Evolutionary conservation across 2,797 vertebrate genomes (phyloP).

Genomic region (Chelidonichthys spinosus): DNA sequence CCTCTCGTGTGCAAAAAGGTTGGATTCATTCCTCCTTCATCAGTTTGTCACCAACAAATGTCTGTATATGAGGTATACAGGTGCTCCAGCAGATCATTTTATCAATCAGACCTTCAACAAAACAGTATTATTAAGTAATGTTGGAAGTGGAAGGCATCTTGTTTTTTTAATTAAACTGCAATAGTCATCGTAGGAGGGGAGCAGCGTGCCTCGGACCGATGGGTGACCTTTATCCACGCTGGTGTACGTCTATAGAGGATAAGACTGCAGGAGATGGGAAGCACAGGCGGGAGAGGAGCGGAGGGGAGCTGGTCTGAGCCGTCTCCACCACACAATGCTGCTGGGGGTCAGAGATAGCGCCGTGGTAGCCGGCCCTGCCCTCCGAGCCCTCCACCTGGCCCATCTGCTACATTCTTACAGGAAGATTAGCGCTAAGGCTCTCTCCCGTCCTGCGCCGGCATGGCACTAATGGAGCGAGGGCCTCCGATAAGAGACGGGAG

Average conservation of each 20-base stretch:
- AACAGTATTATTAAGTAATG: slow-evolving; percentile 19
- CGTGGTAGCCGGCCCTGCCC: slow-evolving; percentile 67
- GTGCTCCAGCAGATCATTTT: not conserved
- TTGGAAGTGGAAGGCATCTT: slow-evolving; percentile 58
- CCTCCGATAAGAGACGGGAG: slow-evolving; percentile 85
- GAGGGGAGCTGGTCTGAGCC: slow-evolving; percentile 77
- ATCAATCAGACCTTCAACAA: slow-evolving; percentile 14
- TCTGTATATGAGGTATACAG: too few relatives aligned
- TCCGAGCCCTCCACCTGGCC: slow-evolving; percentile 81
- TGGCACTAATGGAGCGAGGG: slow-evolving; percentile 86
- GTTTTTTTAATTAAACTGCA: slow-evolving; percentile 72
- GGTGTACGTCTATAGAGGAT: slow-evolving; percentile 60
- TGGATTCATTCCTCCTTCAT: not conserved
- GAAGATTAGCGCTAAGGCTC: slow-evolving; percentile 79
- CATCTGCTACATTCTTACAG: slow-evolving; percentile 83
- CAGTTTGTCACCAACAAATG: too few relatives aligned
- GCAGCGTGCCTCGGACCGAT: slow-evolving; percentile 62
- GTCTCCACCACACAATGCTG: slow-evolving; percentile 79
- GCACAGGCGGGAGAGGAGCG: slow-evolving; percentile 69
- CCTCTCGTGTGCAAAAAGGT: not conserved
- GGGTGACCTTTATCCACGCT: slow-evolving; percentile 69
- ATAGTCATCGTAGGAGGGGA: slow-evolving; percentile 61
- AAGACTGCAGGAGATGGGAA: slow-evolving; percentile 70
- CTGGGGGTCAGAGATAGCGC: slow-evolving; percentile 80
- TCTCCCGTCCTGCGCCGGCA: slow-evolving; percentile 82